A percentile compares a stretch with the other conserved stretches of the same genome.
phyloP scores from a whole-genome alignment of 2,888 invertebrate species.

The Chrysodeixis includens region DNA sequence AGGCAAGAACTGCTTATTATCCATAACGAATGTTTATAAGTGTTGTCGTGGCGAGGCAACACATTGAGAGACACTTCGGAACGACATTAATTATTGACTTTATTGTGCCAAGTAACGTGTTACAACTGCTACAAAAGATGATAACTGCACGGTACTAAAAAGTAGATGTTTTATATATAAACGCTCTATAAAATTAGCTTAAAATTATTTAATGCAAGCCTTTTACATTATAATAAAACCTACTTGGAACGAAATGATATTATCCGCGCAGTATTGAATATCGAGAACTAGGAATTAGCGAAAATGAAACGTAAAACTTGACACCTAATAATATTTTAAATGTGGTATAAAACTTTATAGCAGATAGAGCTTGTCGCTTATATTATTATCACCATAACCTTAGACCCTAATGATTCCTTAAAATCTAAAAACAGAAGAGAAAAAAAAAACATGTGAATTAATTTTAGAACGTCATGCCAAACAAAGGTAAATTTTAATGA shows the following conservation, averaged over 20 bases:
- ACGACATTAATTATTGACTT: slow-evolving; percentile 72
- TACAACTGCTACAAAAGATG: not conserved
- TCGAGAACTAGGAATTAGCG: not conserved
- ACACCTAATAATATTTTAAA: not conserved
- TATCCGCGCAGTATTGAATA: too few species aligned
- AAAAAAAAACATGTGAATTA: too few species aligned
- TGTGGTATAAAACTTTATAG: too few species aligned
- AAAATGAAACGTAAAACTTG: not conserved
- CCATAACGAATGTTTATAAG: slow-evolving; percentile 62
- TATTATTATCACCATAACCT: not conserved
- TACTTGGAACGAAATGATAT: too few species aligned
- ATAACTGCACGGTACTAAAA: slow-evolving; percentile 5
- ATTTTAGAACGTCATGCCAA: too few species aligned
- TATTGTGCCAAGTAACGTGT: slow-evolving; percentile 14
- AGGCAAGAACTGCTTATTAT: slow-evolving; percentile 67
- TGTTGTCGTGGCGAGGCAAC: slow-evolving; percentile 75
- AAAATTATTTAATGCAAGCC: not conserved
- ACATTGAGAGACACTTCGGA: slow-evolving; percentile 76
- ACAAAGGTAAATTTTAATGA: too few species aligned
- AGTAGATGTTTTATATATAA: not conserved
- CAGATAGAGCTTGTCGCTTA: not conserved
- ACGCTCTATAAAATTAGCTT: not conserved
- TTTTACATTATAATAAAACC: too few species aligned
- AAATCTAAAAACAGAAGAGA: too few species aligned
- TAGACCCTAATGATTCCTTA: too few species aligned